Percentiles rank a stretch among this genome's conserved stretches.
Evolutionary conservation across 2,888 invertebrate genomes (phyloP).

Genomic region (Cerceris ruficornis): DNA sequence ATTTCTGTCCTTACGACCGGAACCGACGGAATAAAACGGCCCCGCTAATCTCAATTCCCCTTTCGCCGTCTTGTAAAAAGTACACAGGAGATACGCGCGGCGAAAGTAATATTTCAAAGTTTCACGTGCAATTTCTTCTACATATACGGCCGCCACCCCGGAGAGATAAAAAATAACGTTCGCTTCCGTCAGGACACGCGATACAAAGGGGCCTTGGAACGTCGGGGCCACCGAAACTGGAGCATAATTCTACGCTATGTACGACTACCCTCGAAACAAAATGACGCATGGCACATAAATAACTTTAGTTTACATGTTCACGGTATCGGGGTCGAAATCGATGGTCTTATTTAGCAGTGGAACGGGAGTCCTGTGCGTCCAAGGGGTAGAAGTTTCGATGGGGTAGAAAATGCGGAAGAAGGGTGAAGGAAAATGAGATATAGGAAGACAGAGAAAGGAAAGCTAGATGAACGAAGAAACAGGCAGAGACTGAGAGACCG

Average conservation of each 20-base stretch:
- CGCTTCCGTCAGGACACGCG: background rate
- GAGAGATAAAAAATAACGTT: background rate
- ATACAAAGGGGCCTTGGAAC: too few species aligned
- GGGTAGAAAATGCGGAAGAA: background rate
- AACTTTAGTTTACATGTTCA: constrained; percentile 24
- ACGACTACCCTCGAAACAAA: constrained; percentile 11
- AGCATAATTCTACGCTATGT: too few species aligned
- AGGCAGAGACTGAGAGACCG: too few species aligned
- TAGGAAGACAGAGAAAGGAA: background rate
- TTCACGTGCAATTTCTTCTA: too few species aligned
- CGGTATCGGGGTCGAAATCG: background rate
- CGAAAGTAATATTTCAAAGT: too few species aligned
- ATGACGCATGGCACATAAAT: constrained; percentile 37
- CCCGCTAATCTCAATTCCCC: too few species aligned
- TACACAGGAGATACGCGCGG: too few species aligned
- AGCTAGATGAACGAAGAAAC: background rate
- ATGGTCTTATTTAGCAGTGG: constrained; percentile 7
- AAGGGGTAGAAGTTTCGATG: background rate
- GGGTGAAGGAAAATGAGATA: background rate
- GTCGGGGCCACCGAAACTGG: too few species aligned
- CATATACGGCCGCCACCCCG: too few species aligned
- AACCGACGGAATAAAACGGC: too few species aligned
- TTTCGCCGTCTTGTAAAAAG: too few species aligned
- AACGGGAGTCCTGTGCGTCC: background rate
- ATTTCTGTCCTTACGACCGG: too few species aligned